These are phyloP conservation scores for Drosophila aff. DNA, from an alignment of 1,140 invertebrate genomes.

Conservation along the genomic window DNA sequence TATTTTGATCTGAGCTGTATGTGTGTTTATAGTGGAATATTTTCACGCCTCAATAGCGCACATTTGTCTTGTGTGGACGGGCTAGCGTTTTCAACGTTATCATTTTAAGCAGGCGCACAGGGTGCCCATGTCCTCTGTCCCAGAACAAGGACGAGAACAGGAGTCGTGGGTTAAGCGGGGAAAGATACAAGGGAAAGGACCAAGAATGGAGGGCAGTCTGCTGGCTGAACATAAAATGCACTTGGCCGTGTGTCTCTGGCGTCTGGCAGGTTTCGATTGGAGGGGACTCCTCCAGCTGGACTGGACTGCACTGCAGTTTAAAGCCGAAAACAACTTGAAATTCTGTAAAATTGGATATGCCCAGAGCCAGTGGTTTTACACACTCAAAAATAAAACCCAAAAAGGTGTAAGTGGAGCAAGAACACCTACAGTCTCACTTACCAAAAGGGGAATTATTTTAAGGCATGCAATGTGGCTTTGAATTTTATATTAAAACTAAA, in stretches of 20 bases:
- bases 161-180: conserved; percentile 9
- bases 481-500: not conserved
- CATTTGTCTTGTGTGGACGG: conserved; percentile 75
- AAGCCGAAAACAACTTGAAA: conserved; percentile 57
- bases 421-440: conserved; percentile 9
- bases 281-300: conserved; percentile 13
- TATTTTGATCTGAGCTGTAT: conserved; percentile 12
- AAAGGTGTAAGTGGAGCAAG: conserved; percentile 60
- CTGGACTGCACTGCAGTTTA: conserved; percentile 48
- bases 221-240: conserved; percentile 74
- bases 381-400: conserved; percentile 27
- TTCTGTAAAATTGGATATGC: conserved; percentile 69
- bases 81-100: conserved; percentile 75
- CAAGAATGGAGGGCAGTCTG: conserved; percentile 39
- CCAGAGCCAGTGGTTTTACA: conserved; percentile 42
- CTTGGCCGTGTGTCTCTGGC: conserved; percentile 48
- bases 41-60: conserved; percentile 81
- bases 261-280: conserved; percentile 44
- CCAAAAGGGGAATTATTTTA: conserved; percentile 1
- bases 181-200: conserved; percentile 9
- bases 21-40: conserved; percentile 80
- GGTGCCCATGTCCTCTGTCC: conserved; percentile 37
- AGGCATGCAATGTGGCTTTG: not conserved
- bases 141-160: conserved; percentile 46
- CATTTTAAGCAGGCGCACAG: conserved; percentile 76